Conservation (phyloP, 1,140 invertebrate species). For the Sitobion miscanthi region DNA sequence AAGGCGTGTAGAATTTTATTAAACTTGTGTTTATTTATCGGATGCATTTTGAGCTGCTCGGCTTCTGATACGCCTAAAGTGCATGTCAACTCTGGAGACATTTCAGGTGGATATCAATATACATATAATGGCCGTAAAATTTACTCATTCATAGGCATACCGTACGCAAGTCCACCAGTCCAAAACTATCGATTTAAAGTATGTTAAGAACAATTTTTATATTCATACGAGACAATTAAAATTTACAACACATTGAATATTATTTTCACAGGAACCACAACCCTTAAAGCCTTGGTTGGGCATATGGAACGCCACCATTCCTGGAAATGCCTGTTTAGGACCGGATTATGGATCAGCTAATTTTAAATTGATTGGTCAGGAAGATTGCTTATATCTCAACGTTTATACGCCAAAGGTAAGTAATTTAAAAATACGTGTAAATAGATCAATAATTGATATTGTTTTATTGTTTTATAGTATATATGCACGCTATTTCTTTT, state of each 20-base stretch:
- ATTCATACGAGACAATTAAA: not conserved
- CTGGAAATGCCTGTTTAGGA: constrained; percentile 63
- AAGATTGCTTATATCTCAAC: constrained; percentile 72
- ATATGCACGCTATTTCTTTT: not conserved
- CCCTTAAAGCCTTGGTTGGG: constrained; percentile 63
- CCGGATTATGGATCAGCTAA: constrained; percentile 58
- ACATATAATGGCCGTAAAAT: constrained; percentile 49
- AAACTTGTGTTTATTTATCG: not conserved
- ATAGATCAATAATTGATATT: not conserved
- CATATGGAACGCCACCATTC: constrained; percentile 63
- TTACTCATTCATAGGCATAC: constrained; percentile 67
- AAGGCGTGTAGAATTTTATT: not conserved
- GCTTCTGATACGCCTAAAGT: constrained; percentile 25
- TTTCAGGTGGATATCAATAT: not conserved
- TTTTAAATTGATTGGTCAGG: constrained; percentile 58
- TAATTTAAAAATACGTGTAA: not conserved
- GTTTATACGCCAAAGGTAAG: constrained; percentile 68
- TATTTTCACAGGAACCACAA: constrained; percentile 61
- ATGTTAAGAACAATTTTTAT: constrained; percentile 57
- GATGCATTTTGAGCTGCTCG: not conserved
- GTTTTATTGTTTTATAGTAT: no score
- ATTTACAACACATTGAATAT: not conserved
- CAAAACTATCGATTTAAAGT: constrained; percentile 68
- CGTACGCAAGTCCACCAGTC: constrained; percentile 69
- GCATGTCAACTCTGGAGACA: constrained; percentile 45